These are phyloP conservation scores for Himalopsyche japonica DNA, from an alignment of 2,888 invertebrate species.

Conservation along the genomic window DNA sequence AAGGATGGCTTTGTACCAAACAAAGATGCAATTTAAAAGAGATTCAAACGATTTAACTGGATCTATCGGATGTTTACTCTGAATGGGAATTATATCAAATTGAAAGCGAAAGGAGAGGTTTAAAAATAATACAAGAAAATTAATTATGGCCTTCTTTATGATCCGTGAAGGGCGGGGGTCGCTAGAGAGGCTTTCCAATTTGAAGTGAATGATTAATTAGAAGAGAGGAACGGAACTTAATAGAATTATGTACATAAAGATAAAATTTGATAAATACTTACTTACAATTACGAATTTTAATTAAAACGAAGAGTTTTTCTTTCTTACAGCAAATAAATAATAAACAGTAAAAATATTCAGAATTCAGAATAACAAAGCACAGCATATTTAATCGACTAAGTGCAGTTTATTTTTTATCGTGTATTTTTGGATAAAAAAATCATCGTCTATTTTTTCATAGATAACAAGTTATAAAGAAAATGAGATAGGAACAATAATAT, in stretches of 20 bases:
- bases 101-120: background rate
- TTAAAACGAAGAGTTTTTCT: background rate
- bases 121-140: background rate
- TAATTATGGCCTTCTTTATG: background rate
- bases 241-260: background rate
- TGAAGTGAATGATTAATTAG: background rate
- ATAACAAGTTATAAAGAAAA: too few species aligned
- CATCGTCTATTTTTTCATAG: too few species aligned
- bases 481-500: too few species aligned
- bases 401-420: too few species aligned
- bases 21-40: slow-evolving; percentile 17
- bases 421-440: too few species aligned
- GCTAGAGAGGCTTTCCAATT: background rate
- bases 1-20: background rate
- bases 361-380: too few species aligned
- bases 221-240: background rate
- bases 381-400: too few species aligned
- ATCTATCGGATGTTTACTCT: slow-evolving; percentile 7
- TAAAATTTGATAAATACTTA: background rate
- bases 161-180: background rate
- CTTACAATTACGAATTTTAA: background rate
- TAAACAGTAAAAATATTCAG: too few species aligned
- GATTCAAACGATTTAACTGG: slow-evolving; percentile 5
- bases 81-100: background rate
- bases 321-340: too few species aligned